A percentile compares a stretch with the other conserved stretches of the same genome.
Conservation (phyloP, 2,888 invertebrate species). For the Tanytarsus gracilentus region DNA sequence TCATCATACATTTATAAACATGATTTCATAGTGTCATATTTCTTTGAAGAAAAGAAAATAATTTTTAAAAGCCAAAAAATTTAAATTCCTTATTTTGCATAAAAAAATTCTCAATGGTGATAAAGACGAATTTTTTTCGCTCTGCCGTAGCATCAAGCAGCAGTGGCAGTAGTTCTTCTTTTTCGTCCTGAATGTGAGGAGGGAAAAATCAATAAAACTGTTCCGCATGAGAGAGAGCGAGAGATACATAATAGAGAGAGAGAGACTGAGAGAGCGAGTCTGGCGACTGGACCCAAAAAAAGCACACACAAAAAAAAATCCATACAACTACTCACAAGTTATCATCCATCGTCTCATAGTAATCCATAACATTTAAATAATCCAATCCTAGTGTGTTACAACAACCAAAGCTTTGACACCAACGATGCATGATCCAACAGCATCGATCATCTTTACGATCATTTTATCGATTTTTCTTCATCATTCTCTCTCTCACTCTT, state of each 20-base stretch:
- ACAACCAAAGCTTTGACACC: conserved; percentile 17
- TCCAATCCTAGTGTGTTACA: conserved; percentile 22
- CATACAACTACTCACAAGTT: conserved; percentile 7
- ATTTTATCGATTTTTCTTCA: conserved; percentile 10
- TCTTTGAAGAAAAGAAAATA: too few relatives aligned
- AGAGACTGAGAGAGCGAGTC: neutral
- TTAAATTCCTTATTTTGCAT: too few relatives aligned
- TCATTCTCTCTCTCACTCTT: neutral
- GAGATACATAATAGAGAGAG: neutral
- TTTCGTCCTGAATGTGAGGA: conserved; percentile 13
- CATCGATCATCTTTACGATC: conserved; percentile 24
- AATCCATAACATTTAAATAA: conserved; percentile 24
- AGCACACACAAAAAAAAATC: neutral
- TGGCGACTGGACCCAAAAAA: conserved; percentile 9
- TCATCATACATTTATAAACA: too few relatives aligned
- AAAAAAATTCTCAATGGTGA: too few relatives aligned
- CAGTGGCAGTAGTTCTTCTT: too few relatives aligned
- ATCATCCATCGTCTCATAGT: conserved; percentile 24
- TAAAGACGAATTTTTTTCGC: too few relatives aligned
- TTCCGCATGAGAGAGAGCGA: conserved; percentile 23
- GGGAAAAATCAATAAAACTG: conserved; percentile 26
- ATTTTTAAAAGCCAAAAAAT: too few relatives aligned
- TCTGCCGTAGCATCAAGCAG: too few relatives aligned
- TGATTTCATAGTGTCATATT: too few relatives aligned
- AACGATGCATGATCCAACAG: conserved; percentile 24